Evolutionary conservation across 1,140 invertebrate genomes (phyloP).

Genomic region (Nasonia longicornis): DNA sequence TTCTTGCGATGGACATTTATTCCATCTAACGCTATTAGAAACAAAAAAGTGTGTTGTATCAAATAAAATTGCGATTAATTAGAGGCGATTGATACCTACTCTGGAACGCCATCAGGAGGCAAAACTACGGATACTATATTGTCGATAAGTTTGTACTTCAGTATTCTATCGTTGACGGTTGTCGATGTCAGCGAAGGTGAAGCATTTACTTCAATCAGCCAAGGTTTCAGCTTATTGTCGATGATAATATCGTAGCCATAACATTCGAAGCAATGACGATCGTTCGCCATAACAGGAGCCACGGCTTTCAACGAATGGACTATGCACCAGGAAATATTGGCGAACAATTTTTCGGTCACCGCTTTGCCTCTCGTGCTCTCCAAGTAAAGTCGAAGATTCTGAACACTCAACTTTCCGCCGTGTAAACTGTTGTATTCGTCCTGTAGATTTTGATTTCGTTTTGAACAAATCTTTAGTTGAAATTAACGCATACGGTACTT

Average conservation of each 20-base stretch:
- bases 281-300: slow-evolving; percentile 80
- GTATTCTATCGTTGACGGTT: slow-evolving; percentile 93
- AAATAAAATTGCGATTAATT: neutral
- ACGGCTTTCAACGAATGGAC: slow-evolving; percentile 87
- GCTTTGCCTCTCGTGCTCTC: slow-evolving; percentile 91
- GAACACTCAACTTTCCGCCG: slow-evolving; percentile 93
- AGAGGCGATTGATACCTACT: slow-evolving; percentile 72
- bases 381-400: slow-evolving; percentile 90
- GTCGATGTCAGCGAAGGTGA: slow-evolving; percentile 95
- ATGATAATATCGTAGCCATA: slow-evolving; percentile 91
- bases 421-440: slow-evolving; percentile 95
- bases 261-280: slow-evolving; percentile 86
- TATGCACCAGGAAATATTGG: slow-evolving; percentile 90
- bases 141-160: slow-evolving; percentile 96
- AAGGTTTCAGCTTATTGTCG: slow-evolving; percentile 86
- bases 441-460: slow-evolving; percentile 63
- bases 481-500: neutral
- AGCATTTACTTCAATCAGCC: slow-evolving; percentile 92
- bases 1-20: slow-evolving; percentile 85
- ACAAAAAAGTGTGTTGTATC: neutral
- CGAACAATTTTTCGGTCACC: slow-evolving; percentile 86
- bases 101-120: slow-evolving; percentile 89
- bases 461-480: neutral
- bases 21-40: slow-evolving; percentile 84
- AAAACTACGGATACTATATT: slow-evolving; percentile 94